These are phyloP conservation scores for Setophaga kirtlandii DNA, from an alignment of 2,113 vertebrate species.

Conservation along the genomic window DNA sequence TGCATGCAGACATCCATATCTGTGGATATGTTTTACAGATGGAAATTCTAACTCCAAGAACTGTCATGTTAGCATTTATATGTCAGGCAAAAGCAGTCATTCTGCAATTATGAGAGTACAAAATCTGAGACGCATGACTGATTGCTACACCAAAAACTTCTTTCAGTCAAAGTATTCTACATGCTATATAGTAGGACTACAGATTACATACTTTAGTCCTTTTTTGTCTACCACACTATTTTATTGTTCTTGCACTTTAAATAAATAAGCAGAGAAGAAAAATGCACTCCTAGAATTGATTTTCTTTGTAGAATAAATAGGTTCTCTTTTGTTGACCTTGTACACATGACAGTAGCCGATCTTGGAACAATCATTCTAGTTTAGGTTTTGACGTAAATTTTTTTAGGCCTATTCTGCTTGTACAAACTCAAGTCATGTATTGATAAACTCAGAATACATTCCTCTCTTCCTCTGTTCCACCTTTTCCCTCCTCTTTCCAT, in stretches of 20 bases:
- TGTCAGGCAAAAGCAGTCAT: neutral
- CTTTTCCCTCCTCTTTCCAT: neutral
- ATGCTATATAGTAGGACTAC: no score
- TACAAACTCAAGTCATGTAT: neutral
- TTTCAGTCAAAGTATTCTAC: neutral
- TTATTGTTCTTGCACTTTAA: conserved; percentile 23
- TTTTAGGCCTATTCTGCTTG: neutral
- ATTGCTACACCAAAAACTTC: neutral
- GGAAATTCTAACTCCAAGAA: neutral
- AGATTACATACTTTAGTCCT: neutral
- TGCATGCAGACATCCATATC: neutral
- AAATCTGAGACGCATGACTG: neutral
- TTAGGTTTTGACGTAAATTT: conserved; percentile 4
- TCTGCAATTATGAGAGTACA: neutral
- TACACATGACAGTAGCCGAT: neutral
- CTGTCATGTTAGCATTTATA: neutral
- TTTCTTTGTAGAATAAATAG: conserved; percentile 1
- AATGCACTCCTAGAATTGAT: neutral
- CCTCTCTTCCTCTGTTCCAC: neutral
- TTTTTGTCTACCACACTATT: neutral
- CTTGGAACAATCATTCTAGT: conserved; percentile 24
- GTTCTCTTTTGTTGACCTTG: conserved; percentile 6
- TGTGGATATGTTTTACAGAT: neutral
- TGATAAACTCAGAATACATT: neutral
- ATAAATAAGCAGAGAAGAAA: neutral